Evolutionary conservation across 1,140 invertebrate species (phyloP).

Genomic region (Patella vulgata): DNA sequence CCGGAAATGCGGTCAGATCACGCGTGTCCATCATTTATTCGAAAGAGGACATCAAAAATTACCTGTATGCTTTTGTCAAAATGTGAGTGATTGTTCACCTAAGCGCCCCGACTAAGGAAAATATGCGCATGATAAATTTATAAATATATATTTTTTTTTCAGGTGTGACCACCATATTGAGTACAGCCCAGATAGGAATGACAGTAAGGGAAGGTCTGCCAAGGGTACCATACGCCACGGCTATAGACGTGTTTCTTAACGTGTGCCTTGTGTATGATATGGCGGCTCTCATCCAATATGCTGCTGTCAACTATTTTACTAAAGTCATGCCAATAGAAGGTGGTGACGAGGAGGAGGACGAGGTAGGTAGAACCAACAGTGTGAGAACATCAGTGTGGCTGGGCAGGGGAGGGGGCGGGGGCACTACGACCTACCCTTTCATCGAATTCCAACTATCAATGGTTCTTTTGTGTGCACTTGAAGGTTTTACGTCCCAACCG

Average conservation of each 20-base stretch:
- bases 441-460: no score
- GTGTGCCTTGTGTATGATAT: slow-evolving; percentile 96
- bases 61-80: no score
- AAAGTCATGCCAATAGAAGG: slow-evolving; percentile 70
- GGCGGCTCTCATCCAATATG: slow-evolving; percentile 90
- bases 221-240: slow-evolving; percentile 83
- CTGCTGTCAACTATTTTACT: slow-evolving; percentile 94
- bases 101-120: no score
- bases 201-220: slow-evolving; percentile 71
- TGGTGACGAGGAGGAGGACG: slow-evolving; percentile 30
- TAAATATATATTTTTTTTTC: slow-evolving; percentile 7
- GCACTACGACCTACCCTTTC: no score
- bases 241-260: slow-evolving; percentile 90
- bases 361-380: slow-evolving; percentile 15
- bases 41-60: no score
- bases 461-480: no score
- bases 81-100: no score
- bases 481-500: no score
- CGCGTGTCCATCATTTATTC: no score
- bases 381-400: background rate
- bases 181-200: slow-evolving; percentile 73
- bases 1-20: no score
- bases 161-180: slow-evolving; percentile 74
- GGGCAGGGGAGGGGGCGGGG: background rate
- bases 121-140: background rate